Percentiles rank a stretch among this genome's conserved stretches.
Evolutionary conservation across 1,140 invertebrate species (phyloP).

Genomic region (Colletes latitarsis): DNA sequence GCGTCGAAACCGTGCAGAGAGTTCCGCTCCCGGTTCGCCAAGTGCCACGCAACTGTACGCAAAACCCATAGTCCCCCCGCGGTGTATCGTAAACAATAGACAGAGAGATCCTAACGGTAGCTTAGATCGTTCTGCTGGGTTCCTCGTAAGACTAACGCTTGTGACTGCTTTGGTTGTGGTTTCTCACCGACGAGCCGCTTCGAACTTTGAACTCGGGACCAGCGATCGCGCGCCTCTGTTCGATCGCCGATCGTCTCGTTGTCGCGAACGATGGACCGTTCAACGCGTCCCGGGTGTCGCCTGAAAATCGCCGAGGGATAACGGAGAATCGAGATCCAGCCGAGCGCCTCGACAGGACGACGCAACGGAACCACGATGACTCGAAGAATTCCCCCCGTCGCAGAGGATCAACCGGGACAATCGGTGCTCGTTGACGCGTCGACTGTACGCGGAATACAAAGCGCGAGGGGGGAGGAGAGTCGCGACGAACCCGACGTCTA

Average conservation of each 20-base stretch:
- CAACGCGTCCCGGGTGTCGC: too few species aligned
- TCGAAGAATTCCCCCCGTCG: not conserved
- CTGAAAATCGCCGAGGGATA: slow-evolving; percentile 17
- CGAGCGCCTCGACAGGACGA: not conserved
- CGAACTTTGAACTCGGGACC: not conserved
- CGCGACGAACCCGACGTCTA: too few species aligned
- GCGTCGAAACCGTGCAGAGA: slow-evolving; percentile 14
- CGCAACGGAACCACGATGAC: not conserved
- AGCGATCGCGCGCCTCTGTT: slow-evolving; percentile 5
- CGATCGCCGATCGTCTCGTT: slow-evolving; percentile 32
- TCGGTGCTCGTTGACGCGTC: too few species aligned
- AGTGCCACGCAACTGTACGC: slow-evolving; percentile 4
- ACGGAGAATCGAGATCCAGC: not conserved
- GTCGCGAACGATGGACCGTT: too few species aligned
- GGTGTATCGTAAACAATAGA: not conserved
- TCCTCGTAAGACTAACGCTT: slow-evolving; percentile 44
- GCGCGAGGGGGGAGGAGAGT: not conserved
- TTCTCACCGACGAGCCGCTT: slow-evolving; percentile 14
- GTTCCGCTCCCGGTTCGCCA: not conserved
- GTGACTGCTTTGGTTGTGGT: slow-evolving; percentile 58
- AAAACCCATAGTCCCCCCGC: slow-evolving; percentile 1
- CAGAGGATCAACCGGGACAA: too few species aligned
- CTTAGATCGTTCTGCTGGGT: slow-evolving; percentile 56
- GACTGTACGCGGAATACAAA: too few species aligned
- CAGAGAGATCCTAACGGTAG: slow-evolving; percentile 39